Base-by-base conservation (phyloP, 2,888 invertebrate genomes). In the Camponotus fellah region DNA sequence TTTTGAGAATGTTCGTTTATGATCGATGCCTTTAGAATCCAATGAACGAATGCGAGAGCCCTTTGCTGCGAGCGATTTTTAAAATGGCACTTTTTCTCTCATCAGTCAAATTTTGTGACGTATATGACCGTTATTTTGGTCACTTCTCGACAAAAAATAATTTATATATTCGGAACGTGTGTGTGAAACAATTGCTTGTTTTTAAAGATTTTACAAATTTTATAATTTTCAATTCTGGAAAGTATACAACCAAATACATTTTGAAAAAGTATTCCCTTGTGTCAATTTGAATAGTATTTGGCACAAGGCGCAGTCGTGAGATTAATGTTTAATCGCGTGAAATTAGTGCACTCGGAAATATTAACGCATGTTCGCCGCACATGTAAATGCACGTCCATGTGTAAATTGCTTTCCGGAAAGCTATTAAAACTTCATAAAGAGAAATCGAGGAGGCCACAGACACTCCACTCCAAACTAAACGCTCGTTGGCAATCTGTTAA, bases 381-480 rank as follows among this genome's bases (percentile, higher is more conserved):
- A 56, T 69, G 69, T 68, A 32, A 68, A 79, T 58, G 43, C 14
- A 60, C 10, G 3, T 34, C 58, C 34, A 71, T 43, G 60, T 37
- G 71, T 26, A 60, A 71, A 79, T 71, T 71, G 79, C 79, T 60
- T 60, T 8, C 46, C 49, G 8, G 17, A 9, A 37, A 37, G 26
- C 72, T 72, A 80, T 80, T 80, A 80, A 80, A 60, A 80, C 60
- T 71, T 71, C 37, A 71, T 62, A 72, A 71, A 80, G 37, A 26
- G 37, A 46, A 60, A 71, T 80, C 58, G 72, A 71, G 12, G 26
- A 17, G 72, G 12, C 46, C 71, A 8, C 58, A 71, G 60, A 71
- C 60, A 46, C 26, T 37, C 6, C 37, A 6, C 34, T 60, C 17
- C 46, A 60, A 37, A 34, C 26, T 37, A 60, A 80, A 72, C 37